Conservation (phyloP, 2,888 invertebrate species). For the Amphipoea oculea region DNA sequence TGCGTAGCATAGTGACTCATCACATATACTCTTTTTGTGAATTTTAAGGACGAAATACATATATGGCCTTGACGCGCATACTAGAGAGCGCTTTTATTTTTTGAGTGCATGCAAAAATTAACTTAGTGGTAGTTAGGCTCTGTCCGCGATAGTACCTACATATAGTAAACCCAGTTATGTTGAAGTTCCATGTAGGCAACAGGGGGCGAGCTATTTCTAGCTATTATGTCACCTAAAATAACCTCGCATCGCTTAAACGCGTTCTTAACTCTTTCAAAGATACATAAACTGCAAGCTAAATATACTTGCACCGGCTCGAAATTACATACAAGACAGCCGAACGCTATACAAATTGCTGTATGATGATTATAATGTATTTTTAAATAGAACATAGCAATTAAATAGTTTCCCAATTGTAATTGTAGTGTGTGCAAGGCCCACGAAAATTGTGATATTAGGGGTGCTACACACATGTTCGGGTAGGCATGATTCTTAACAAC, state of each 20-base stretch:
- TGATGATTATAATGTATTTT: constrained; percentile 32
- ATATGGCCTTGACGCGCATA: no score
- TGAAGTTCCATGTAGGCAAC: background rate
- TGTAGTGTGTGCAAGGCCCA: constrained; percentile 8
- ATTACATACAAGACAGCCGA: background rate
- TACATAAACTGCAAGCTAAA: constrained; percentile 1
- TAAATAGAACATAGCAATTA: constrained; percentile 43
- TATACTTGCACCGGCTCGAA: background rate
- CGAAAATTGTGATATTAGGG: background rate
- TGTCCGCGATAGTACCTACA: background rate
- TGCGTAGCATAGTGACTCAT: no score
- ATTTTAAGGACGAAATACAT: no score
- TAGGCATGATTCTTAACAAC: no score
- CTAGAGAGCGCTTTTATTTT: no score
- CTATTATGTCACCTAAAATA: background rate
- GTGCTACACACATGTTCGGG: no score
- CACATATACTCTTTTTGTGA: no score
- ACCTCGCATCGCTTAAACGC: background rate
- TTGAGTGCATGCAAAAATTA: no score
- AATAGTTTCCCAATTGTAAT: constrained; percentile 39
- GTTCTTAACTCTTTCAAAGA: background rate
- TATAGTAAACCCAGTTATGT: background rate
- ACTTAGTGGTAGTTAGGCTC: no score
- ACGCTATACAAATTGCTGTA: constrained; percentile 29
- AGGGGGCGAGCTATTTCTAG: background rate